Evolutionary conservation across 2,888 invertebrate genomes (phyloP), one percentile per base, ranked within the genome.

Genomic region (Carterocephalus palaemon): DNA sequence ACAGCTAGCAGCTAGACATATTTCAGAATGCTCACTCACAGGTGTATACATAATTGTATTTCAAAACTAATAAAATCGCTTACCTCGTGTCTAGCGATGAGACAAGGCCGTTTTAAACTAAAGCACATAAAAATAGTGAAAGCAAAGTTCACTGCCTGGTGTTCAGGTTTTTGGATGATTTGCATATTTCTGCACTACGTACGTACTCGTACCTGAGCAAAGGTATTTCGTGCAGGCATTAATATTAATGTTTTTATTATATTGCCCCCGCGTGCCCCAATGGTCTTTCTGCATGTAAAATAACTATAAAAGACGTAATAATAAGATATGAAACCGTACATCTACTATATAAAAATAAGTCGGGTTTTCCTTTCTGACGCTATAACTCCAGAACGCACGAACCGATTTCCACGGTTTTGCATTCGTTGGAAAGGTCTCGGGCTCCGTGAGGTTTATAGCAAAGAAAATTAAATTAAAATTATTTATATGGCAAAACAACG

Each of bases 191-290:
- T 62, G 62, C 61, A 63, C 62, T 69, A 69, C 70, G 19, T 19
- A 19, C n/a, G n/a, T n/a, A n/a, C n/a, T n/a, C n/a, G n/a, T n/a
- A n/a, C n/a, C n/a, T n/a, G 68, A 59, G 66, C 62, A 64, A 54
- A 51, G 50, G 46, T 48, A 54, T 57, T 31, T 48, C 49, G 55
- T 54, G 46, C 54, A 47, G 33, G 46, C 62, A 76, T 81, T 70
- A 77, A 79, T 79, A 79, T 81, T 76, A 74, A 81, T 78, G 66
- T 65, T 63, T 58, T 71, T 64, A 77, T 74, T 72, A 76, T 65
- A 69, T 68, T 62, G 58, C 68, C 53, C 64, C 66, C 56, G 62
- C 62, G 67, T 60, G 49, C 46, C 47, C 34, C 34, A 39, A 47
- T 41, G 46, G 53, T 49, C 26, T 52, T 47, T 52, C 45, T 57